phyloP scores from a whole-genome alignment of 1,140 invertebrate species.

The Procambarus virginalis region DNA sequence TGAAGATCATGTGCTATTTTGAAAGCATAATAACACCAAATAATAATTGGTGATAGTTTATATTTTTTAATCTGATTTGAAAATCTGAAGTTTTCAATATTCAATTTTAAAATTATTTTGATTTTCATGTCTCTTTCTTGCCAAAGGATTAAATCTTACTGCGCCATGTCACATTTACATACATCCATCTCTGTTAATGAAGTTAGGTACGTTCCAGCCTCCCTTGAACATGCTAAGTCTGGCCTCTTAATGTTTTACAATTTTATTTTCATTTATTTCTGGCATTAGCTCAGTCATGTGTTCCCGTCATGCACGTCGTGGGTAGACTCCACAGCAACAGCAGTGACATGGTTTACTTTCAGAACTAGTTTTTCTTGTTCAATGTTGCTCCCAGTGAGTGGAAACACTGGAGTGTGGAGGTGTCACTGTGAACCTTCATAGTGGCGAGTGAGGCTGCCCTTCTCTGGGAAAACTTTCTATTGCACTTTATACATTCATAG shows the following conservation, averaged over 20 bases:
- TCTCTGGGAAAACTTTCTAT: conserved; percentile 3
- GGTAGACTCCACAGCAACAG: not conserved
- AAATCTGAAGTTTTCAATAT: too few relatives aligned
- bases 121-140: not conserved
- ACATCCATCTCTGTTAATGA: not conserved
- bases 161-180: not conserved
- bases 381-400: not conserved
- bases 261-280: not conserved
- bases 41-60: too few relatives aligned
- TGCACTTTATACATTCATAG: not conserved
- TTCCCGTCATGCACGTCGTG: not conserved
- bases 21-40: too few relatives aligned
- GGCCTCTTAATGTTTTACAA: not conserved
- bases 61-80: too few relatives aligned
- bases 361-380: not conserved
- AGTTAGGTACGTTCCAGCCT: not conserved
- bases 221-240: not conserved
- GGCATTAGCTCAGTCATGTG: not conserved
- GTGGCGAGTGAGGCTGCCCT: conserved; percentile 8
- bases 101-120: too few relatives aligned
- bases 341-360: not conserved
- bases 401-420: not conserved
- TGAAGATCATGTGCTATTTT: too few relatives aligned
- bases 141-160: not conserved
- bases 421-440: not conserved